These are phyloP conservation scores for Puntigrus tetrazona DNA, from an alignment of 2,113 vertebrate species.

Conservation along the genomic window DNA sequence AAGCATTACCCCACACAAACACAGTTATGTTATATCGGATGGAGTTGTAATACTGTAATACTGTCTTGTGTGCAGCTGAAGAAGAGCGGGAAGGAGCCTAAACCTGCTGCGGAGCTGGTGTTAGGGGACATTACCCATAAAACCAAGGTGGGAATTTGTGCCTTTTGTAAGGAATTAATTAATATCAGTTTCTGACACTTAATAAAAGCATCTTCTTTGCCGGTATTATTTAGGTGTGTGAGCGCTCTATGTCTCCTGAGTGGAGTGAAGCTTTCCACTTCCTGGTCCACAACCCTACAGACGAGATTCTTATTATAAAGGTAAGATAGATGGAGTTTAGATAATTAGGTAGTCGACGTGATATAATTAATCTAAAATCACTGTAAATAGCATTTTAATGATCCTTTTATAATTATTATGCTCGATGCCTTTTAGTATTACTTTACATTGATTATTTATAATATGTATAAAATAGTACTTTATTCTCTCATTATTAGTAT, in stretches of 20 bases:
- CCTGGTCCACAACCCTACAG: slow-evolving; percentile 78
- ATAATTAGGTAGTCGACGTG: neutral
- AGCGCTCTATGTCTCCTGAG: slow-evolving; percentile 75
- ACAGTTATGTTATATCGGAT: neutral
- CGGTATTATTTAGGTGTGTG: slow-evolving; percentile 65
- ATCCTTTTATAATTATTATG: too few species aligned
- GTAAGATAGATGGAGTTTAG: slow-evolving; percentile 59
- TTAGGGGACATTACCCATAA: slow-evolving; percentile 76
- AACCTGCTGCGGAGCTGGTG: slow-evolving; percentile 76
- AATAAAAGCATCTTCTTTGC: neutral
- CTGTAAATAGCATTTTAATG: too few species aligned
- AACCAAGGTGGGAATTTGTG: slow-evolving; percentile 77
- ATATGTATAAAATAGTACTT: neutral
- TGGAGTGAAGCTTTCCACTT: slow-evolving; percentile 87
- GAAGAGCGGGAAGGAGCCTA: slow-evolving; percentile 85
- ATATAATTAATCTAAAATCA: too few species aligned
- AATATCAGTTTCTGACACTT: neutral
- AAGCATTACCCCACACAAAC: neutral
- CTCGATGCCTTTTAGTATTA: neutral
- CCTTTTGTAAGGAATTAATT: neutral
- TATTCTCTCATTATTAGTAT: neutral
- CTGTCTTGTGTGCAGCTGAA: slow-evolving; percentile 71
- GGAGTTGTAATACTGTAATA: neutral
- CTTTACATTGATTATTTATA: neutral
- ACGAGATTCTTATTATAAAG: slow-evolving; percentile 84